These are phyloP conservation scores for Verasper variegatus DNA, from an alignment of 2,113 vertebrate species.

Conservation along the genomic window DNA sequence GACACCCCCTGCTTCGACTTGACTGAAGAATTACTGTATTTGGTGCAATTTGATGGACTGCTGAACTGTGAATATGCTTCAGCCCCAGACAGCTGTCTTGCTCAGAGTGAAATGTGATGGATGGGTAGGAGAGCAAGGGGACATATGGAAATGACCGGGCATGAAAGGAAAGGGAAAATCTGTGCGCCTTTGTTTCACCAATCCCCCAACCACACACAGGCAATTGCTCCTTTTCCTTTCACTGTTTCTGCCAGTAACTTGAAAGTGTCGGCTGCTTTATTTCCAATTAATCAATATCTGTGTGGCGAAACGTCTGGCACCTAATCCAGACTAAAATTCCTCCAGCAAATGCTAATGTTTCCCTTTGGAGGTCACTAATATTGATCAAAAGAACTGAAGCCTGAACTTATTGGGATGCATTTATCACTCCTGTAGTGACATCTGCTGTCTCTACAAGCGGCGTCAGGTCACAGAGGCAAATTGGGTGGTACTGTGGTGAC, in stretches of 20 bases:
- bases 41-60: slow-evolving; percentile 84
- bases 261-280: neutral
- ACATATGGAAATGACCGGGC: slow-evolving; percentile 79
- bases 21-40: slow-evolving; percentile 78
- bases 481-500: slow-evolving; percentile 59
- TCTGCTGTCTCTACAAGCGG: slow-evolving; percentile 50
- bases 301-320: neutral
- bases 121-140: slow-evolving; percentile 69
- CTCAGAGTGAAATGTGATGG: slow-evolving; percentile 80
- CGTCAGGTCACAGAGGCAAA: slow-evolving; percentile 30
- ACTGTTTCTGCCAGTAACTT: neutral
- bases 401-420: slow-evolving; percentile 44
- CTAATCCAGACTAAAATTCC: slow-evolving; percentile 7
- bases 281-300: slow-evolving; percentile 8
- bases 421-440: slow-evolving; percentile 47
- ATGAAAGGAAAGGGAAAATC: slow-evolving; percentile 49
- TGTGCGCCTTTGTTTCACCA: slow-evolving; percentile 54
- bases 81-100: slow-evolving; percentile 78
- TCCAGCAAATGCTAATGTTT: slow-evolving; percentile 19
- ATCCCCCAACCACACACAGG: slow-evolving; percentile 17
- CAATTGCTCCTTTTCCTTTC: neutral
- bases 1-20: slow-evolving; percentile 49
- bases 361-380: slow-evolving; percentile 30
- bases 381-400: slow-evolving; percentile 40
- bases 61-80: slow-evolving; percentile 83